A percentile compares a stretch with the other conserved stretches of the same genome.
These are phyloP conservation scores for Luffia ferchaultella DNA, from an alignment of 2,888 invertebrate genomes.

Conservation along the genomic window DNA sequence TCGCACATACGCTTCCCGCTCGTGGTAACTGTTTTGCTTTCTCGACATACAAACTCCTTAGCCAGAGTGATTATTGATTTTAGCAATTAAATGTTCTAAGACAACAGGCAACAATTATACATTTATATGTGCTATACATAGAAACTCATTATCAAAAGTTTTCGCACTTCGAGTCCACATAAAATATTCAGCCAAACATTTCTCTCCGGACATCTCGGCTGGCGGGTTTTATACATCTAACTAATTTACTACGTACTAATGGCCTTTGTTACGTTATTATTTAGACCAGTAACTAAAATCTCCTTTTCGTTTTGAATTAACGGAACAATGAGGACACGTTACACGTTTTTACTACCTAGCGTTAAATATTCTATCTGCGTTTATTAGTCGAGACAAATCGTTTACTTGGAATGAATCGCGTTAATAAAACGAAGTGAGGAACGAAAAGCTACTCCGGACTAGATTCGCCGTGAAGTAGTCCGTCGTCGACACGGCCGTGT, in stretches of 20 bases:
- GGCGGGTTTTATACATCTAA: conserved; percentile 38
- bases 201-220: background rate
- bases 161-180: background rate
- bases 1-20: too few species aligned
- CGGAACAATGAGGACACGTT: background rate
- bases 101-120: too few species aligned
- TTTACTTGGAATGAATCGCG: background rate
- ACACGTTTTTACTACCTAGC: background rate
- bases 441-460: background rate
- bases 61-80: too few species aligned
- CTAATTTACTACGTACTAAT: conserved; percentile 52
- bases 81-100: too few species aligned
- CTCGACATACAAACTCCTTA: too few species aligned
- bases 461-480: background rate
- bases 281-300: conserved; percentile 26
- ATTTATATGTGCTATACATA: too few species aligned
- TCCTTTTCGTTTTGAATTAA: background rate
- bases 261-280: conserved; percentile 45
- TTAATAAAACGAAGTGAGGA: background rate
- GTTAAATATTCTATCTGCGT: background rate
- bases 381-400: background rate
- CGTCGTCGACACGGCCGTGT: background rate
- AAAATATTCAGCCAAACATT: background rate
- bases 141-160: background rate
- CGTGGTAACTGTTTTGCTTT: too few species aligned